phyloP scores from a whole-genome alignment of 2,888 invertebrate species.

The Hemicrepidius hirtus region DNA sequence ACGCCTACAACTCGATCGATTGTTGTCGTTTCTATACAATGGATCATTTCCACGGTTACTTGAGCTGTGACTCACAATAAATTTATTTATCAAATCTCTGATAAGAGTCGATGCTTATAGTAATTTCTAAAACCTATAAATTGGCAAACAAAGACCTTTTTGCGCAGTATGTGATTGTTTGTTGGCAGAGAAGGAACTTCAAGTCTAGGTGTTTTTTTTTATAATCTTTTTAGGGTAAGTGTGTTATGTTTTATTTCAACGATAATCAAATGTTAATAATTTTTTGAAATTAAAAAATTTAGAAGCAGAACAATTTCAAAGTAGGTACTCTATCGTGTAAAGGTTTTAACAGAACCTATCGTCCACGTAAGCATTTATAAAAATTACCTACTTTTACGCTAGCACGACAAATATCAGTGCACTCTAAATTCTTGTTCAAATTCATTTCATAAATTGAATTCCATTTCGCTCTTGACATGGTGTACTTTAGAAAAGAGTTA shows the following conservation, averaged over 20 bases:
- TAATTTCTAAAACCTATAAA: slow-evolving; percentile 59
- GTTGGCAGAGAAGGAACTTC: slow-evolving; percentile 47
- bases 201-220: slow-evolving; percentile 30
- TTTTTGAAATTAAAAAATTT: not conserved
- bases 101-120: slow-evolving; percentile 57
- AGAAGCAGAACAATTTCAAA: too few species aligned
- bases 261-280: not conserved
- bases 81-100: slow-evolving; percentile 59
- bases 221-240: slow-evolving; percentile 40
- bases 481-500: slow-evolving; percentile 29
- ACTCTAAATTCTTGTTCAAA: slow-evolving; percentile 40
- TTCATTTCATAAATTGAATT: slow-evolving; percentile 44
- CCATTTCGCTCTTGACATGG: slow-evolving; percentile 27
- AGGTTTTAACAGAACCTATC: not conserved
- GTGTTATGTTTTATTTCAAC: not conserved
- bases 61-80: slow-evolving; percentile 57
- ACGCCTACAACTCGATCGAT: slow-evolving; percentile 53
- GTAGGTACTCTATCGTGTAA: not conserved
- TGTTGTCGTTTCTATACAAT: slow-evolving; percentile 57
- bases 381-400: slow-evolving; percentile 23
- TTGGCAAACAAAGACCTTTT: slow-evolving; percentile 52
- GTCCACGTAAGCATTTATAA: not conserved
- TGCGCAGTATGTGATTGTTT: slow-evolving; percentile 54
- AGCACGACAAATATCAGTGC: slow-evolving; percentile 37
- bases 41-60: slow-evolving; percentile 58